These are phyloP conservation scores for Xiphorhynchus erythropygius DNA, from an alignment of 2,797 vertebrate genomes.

Conservation along the genomic window DNA sequence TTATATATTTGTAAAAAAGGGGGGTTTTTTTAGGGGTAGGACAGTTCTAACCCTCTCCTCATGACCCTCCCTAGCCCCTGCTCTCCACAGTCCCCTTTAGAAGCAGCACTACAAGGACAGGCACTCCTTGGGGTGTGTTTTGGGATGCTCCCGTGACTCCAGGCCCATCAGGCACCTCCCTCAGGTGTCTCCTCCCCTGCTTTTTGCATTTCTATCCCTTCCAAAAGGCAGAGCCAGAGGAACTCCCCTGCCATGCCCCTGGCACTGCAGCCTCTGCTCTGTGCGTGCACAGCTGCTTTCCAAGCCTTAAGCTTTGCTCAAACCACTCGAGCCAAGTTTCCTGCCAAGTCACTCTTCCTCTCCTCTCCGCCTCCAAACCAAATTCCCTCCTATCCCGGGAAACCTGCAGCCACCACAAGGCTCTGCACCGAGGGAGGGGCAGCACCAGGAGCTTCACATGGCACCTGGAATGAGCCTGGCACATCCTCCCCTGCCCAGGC, in stretches of 20 bases:
- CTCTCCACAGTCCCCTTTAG: not conserved
- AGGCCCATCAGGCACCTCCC: not conserved
- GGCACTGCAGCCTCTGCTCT: not conserved
- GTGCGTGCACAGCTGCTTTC: not conserved
- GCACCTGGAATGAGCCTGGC: not conserved
- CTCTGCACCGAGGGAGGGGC: not conserved
- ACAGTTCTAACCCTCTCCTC: not conserved
- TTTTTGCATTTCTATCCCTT: not conserved
- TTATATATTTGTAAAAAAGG: not conserved
- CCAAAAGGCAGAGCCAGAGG: not conserved
- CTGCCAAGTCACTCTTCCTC: not conserved
- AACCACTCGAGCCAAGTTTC: not conserved
- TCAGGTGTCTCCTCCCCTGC: not conserved
- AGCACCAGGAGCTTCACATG: not conserved
- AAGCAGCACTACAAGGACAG: rapidly evolving
- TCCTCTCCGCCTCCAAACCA: not conserved
- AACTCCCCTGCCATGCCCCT: not conserved
- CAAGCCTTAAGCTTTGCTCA: not conserved
- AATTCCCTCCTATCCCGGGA: not conserved
- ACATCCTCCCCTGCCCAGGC: not conserved
- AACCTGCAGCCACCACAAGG: not conserved
- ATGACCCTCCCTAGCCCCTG: not conserved
- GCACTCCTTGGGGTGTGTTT: not conserved
- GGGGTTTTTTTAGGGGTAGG: not conserved
- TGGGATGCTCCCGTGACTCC: not conserved